Conservation (phyloP, 2,113 vertebrate genomes). For the Prietella phreatophila region DNA sequence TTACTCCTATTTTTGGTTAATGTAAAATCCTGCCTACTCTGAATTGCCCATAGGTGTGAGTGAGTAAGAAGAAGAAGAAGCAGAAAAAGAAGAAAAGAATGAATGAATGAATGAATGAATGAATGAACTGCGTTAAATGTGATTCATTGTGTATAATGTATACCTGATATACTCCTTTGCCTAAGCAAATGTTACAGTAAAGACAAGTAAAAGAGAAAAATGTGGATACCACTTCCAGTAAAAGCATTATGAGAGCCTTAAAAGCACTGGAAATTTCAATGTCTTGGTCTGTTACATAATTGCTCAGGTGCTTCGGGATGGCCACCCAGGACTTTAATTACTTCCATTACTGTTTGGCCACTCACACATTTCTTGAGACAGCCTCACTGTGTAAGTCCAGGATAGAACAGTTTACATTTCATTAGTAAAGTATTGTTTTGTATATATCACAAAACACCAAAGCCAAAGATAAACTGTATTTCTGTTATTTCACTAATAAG, state of each 20-base stretch:
- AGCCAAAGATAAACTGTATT: neutral
- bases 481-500: neutral
- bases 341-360: slow-evolving; percentile 9
- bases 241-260: neutral
- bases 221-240: neutral
- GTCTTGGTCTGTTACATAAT: neutral
- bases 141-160: neutral
- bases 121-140: neutral
- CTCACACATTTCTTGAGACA: neutral
- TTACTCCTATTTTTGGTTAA: too few species aligned
- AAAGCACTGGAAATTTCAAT: neutral
- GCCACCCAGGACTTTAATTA: neutral
- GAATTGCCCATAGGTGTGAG: too few species aligned
- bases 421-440: neutral
- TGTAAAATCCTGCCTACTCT: too few species aligned
- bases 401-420: neutral
- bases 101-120: neutral
- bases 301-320: neutral
- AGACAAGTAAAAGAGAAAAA: neutral
- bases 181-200: neutral
- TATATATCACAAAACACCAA: neutral
- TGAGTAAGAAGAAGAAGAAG: neutral
- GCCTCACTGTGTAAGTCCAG: neutral
- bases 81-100: too few species aligned
- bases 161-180: neutral